Evolutionary conservation across 2,888 invertebrate genomes (phyloP), one percentile per base, ranked within the genome.

Genomic region (Doris montereyensis): DNA sequence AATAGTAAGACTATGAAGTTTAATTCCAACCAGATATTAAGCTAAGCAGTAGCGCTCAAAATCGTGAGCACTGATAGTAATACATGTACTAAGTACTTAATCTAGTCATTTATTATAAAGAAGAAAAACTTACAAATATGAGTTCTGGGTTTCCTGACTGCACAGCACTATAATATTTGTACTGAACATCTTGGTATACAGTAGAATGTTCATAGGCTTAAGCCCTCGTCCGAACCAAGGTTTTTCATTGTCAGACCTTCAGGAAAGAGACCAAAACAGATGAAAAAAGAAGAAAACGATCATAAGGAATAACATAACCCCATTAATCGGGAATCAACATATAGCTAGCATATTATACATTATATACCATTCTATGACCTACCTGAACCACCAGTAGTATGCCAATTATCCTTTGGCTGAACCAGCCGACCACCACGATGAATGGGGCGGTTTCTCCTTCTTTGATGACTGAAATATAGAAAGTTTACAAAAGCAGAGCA

Each of bases 71-170:
- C n/a, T n/a, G n/a, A n/a, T n/a, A n/a, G n/a, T n/a, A n/a, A n/a
- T n/a, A n/a, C n/a, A n/a, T n/a, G n/a, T n/a, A n/a, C n/a, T n/a
- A n/a, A n/a, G n/a, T n/a, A n/a, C n/a, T n/a, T n/a, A n/a, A n/a
- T n/a, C n/a, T n/a, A n/a, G n/a, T n/a, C n/a, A n/a, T n/a, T n/a
- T n/a, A n/a, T n/a, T n/a, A n/a, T 0, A 57, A 13, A 8, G 32
- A 10, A 13, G 26, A 52, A 62, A 71, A 41, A 89, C 92, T 90
- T 89, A 94, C 95, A 84, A 95, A 94, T 84, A 96, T 94, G 89
- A 95, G 95, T 86, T 96, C 95, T 0, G 95, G 95, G 91, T 96
- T 94, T 73, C 95, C 93, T 84, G 95, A 95, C 88, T 96, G 95
- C 1, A 96, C 95, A 52, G 96, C 96, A 83, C 94, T 93, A 73